Evolutionary conservation across 2,888 invertebrate genomes (phyloP), one percentile per base, ranked within the genome.

Genomic region (Diaperis boleti): DNA sequence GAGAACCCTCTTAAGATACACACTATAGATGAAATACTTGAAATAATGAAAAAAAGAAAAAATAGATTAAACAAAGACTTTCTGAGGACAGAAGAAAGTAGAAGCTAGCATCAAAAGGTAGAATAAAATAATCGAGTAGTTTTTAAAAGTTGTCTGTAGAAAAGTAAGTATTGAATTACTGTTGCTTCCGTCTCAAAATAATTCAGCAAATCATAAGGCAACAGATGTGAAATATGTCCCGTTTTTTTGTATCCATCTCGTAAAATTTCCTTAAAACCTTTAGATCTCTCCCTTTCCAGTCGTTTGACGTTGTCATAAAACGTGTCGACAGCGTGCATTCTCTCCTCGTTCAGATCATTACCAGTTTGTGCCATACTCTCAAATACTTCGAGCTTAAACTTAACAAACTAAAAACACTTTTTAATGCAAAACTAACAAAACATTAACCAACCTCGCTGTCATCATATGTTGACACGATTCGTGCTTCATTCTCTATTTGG

Each of bases 151-250:
- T n/a, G n/a, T n/a, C n/a, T n/a, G n/a, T 42, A 35, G 14, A 13
- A 15, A 15, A 41, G 10, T 10, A 5, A 50, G 11, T 15, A 1
- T 22, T 22, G 15, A 42, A 22, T 42, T 15, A 42, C 56, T n/a
- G 35, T 6, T 14, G 42, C 42, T 35, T 56, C 56, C 8, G 42
- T n/a, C 10, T 44, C 56, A n/a, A 56, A 56, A 20, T 35, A 56
- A 7, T 44, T 8, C 15, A 18, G 3, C 7, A 56, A 6, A 6
- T 56, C 35, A 8, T 44, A 44, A 8, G 56, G 56, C n/a, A 44
- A 44, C 15, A 44, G 22, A 11, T 44, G 20, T 13, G 18, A 15
- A 8, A 56, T 44, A 13, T 56, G 18, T 2, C 14, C 35, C 4
- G 17, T 35, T 11, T 56, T 44, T 11, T 33, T 10, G 10, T 44